phyloP scores from a whole-genome alignment of 1,140 invertebrate species.

The Ceratosolen fusciceps region DNA sequence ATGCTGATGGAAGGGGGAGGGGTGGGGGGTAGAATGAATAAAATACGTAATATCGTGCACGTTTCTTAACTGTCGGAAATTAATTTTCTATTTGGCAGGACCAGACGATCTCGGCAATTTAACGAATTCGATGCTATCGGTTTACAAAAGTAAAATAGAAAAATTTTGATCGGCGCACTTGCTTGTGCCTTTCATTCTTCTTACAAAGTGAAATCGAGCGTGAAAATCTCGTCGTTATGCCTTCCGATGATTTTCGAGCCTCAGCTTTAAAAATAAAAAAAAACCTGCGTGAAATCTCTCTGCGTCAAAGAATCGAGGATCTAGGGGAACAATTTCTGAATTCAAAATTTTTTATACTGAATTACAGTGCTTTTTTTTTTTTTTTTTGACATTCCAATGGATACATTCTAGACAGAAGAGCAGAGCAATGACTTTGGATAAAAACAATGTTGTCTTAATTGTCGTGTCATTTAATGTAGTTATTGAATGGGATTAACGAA shows the following conservation, averaged over 20 bases:
- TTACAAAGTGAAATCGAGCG: constrained; percentile 34
- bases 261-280: constrained; percentile 22
- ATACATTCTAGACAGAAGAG: too few relatives aligned
- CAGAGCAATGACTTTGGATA: too few relatives aligned
- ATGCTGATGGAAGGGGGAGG: too few relatives aligned
- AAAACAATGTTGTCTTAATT: too few relatives aligned
- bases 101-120: constrained; percentile 53
- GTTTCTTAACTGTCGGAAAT: constrained; percentile 17
- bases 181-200: constrained; percentile 18
- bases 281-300: constrained; percentile 15
- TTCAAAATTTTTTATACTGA: too few relatives aligned
- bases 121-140: constrained; percentile 65
- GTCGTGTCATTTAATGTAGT: too few relatives aligned
- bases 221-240: constrained; percentile 28
- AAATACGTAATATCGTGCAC: background rate
- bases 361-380: too few relatives aligned
- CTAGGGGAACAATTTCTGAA: too few relatives aligned
- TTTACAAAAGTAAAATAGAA: constrained; percentile 35
- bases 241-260: background rate
- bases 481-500: too few relatives aligned
- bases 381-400: too few relatives aligned
- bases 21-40: too few relatives aligned
- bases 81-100: background rate
- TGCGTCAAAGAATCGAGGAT: too few relatives aligned
- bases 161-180: constrained; percentile 34